Percentiles rank a stretch among this genome's conserved stretches.
Conservation (phyloP, 2,113 vertebrate genomes). For the Caloenas nicobarica region DNA sequence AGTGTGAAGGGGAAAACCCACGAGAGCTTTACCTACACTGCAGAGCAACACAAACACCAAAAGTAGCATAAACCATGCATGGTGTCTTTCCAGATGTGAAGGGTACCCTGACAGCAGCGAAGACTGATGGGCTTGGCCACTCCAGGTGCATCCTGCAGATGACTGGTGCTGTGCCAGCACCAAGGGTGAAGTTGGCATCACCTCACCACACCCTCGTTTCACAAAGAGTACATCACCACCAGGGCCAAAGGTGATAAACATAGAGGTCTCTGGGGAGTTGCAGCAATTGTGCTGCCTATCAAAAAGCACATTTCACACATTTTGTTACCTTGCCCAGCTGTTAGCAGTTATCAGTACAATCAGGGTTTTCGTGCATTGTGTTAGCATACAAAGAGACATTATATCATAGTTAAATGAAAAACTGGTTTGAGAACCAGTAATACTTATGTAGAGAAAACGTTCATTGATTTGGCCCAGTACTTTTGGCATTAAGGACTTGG, state of each 20-base stretch:
- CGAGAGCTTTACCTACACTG: neutral
- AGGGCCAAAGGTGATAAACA: neutral
- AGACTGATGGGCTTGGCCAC: neutral
- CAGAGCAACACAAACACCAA: neutral
- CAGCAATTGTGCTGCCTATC: no score
- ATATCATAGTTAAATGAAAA: neutral
- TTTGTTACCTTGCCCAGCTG: neutral
- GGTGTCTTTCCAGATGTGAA: neutral
- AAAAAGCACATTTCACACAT: neutral
- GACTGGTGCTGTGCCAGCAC: neutral
- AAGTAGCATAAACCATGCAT: fast-evolving
- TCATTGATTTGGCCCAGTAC: neutral
- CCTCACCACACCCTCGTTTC: neutral
- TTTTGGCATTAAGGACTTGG: neutral
- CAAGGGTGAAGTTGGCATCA: neutral
- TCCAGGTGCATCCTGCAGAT: neutral
- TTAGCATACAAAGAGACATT: neutral
- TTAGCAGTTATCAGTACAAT: neutral
- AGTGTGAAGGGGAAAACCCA: neutral
- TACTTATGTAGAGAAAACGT: neutral
- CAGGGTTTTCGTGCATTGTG: neutral
- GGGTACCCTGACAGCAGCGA: neutral
- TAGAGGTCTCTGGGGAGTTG: fast-evolving
- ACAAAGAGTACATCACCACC: neutral
- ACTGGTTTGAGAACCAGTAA: neutral